A percentile compares a stretch with the other conserved stretches of the same genome.
phyloP scores from a whole-genome alignment of 2,888 invertebrate species.

The Phania funesta region DNA sequence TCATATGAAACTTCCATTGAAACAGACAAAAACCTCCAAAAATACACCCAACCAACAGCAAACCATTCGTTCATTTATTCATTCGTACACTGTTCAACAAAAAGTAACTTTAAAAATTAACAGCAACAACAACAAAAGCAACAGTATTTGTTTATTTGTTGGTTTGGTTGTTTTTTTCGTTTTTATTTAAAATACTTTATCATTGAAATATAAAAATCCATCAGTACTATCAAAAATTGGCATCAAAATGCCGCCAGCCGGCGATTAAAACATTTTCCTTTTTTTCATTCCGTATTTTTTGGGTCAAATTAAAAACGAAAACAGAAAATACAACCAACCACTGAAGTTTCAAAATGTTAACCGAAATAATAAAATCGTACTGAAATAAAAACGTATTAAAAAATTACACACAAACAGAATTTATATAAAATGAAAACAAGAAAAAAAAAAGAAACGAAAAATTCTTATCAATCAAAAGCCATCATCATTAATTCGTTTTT shows the following conservation, averaged over 20 bases:
- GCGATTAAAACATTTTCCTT: slow-evolving; percentile 71
- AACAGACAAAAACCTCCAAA: not conserved
- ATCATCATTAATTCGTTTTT: slow-evolving; percentile 61
- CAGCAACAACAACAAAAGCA: slow-evolving; percentile 35
- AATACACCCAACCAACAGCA: not conserved
- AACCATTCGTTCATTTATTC: not conserved
- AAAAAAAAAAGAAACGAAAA: not conserved
- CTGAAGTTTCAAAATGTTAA: slow-evolving; percentile 48
- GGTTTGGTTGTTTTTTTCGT: not conserved
- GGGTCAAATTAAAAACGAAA: slow-evolving; percentile 66
- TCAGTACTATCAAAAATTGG: slow-evolving; percentile 75
- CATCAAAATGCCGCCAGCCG: slow-evolving; percentile 72
- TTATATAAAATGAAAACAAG: slow-evolving; percentile 29
- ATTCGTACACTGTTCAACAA: no score
- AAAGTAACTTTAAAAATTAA: slow-evolving; percentile 12
- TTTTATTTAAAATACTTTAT: slow-evolving; percentile 70
- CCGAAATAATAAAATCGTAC: slow-evolving; percentile 51
- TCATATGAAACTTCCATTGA: no score
- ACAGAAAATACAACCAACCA: slow-evolving; percentile 18
- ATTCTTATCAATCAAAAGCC: slow-evolving; percentile 64
- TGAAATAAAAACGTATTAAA: no score
- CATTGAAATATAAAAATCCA: slow-evolving; percentile 76
- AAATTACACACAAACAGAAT: slow-evolving; percentile 20
- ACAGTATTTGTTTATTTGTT: slow-evolving; percentile 27
- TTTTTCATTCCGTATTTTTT: slow-evolving; percentile 64